Evolutionary conservation across 2,888 invertebrate genomes (phyloP), one percentile per base, ranked within the genome.

Genomic region (Drymonia ruficornis): DNA sequence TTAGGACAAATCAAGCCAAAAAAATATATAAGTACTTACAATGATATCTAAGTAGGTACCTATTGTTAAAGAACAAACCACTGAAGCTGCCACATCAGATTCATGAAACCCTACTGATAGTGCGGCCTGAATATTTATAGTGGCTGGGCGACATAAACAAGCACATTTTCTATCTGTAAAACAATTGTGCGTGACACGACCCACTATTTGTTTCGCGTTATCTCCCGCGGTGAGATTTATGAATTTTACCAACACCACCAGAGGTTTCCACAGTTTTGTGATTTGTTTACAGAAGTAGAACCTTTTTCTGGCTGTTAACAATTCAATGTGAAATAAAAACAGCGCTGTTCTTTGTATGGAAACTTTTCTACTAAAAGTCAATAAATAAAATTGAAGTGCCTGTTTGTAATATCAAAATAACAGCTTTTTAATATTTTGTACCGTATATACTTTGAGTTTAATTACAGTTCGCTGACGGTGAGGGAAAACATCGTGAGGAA

Each of bases 181-280:
- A 71, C 72, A 62, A 67, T 69, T 65, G 53, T 9, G 38, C 23
- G 59, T 57, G 63, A 63, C 67, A 61, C 55, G 48, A 55, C 43
- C 61, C 43, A 55, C 59, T 67, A 65, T 71, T 65, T 52, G 59
- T 65, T 65, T 57, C 59, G 29, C 53, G 62, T 71, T 71, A 69
- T 71, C 65, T 67, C 56, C 50, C 59, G 55, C 48, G 49, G 15
- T 28, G 58, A 56, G 72, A 69, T 71, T 69, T 69, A 71, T 67
- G 64, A 57, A 12, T 43, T 43, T 19, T 43, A 43, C 43, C 8
- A 18, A 11, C 42, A 58, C 55, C 56, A 58, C 52, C 47, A 42
- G 46, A 54, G 53, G 47, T 44, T 52, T 49, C 15, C 16, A 50
- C 36, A 36, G 36, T 36, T 36, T n/a, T 36, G 36, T 36, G 11